These are phyloP conservation scores for Bombylius discolor DNA, from an alignment of 2,888 invertebrate genomes.

Conservation along the genomic window DNA sequence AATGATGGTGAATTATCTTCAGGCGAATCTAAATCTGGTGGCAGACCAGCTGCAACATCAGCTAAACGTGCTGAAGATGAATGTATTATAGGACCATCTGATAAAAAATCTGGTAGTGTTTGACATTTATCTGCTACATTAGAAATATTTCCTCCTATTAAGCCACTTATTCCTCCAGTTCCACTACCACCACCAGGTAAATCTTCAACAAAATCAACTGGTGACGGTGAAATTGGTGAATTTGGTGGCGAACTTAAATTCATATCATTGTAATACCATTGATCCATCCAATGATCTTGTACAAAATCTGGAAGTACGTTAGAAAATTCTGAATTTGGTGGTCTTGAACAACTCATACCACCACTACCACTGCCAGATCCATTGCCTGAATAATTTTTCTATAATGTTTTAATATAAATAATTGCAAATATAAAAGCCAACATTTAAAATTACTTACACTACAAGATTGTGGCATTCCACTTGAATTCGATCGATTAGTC, in stretches of 20 bases:
- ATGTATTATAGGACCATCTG: constrained; percentile 49
- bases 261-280: constrained; percentile 37
- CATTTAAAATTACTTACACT: constrained; percentile 1
- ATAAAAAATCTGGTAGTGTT: constrained; percentile 56
- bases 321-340: constrained; percentile 19
- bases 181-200: constrained; percentile 11
- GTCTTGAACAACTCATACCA: not conserved
- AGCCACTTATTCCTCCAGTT: constrained; percentile 5
- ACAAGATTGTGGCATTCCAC: not conserved
- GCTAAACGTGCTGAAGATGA: constrained; percentile 33
- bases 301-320: constrained; percentile 68
- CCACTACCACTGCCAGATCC: not conserved
- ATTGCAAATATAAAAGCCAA: not conserved
- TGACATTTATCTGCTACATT: constrained; percentile 22
- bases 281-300: constrained; percentile 74
- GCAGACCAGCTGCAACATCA: constrained; percentile 33
- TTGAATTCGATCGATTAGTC: not conserved
- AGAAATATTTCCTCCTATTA: not conserved
- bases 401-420: not conserved
- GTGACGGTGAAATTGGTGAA: constrained; percentile 20
- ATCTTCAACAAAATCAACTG: constrained; percentile 25
- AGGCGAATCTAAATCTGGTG: constrained; percentile 31
- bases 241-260: constrained; percentile 30
- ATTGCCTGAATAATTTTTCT: not conserved
- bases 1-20: constrained; percentile 27